A percentile compares a stretch with the other conserved stretches of the same genome.
These are phyloP conservation scores for Halcyon badia DNA, from an alignment of 2,797 vertebrate species.

Conservation along the genomic window DNA sequence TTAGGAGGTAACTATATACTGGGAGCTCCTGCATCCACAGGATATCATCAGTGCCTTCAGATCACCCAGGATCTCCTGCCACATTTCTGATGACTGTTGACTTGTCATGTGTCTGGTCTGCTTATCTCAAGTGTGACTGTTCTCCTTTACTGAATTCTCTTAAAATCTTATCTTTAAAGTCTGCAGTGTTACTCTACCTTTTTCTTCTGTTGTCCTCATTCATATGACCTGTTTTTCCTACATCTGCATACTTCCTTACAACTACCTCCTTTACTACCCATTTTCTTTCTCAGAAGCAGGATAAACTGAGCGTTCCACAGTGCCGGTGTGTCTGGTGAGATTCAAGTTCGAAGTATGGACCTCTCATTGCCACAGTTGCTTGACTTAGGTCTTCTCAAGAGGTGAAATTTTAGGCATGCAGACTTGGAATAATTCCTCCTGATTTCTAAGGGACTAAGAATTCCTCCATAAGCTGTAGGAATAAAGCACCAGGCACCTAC, in stretches of 20 bases:
- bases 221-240: background rate
- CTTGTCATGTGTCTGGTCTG: background rate
- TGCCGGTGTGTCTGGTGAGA: background rate
- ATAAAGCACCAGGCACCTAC: background rate
- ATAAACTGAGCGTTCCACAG: background rate
- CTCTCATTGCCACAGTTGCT: background rate
- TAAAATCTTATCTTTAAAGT: background rate
- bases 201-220: background rate
- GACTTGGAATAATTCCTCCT: background rate
- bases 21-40: background rate
- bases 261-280: background rate
- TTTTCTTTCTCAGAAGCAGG: background rate
- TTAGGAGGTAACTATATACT: background rate
- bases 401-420: background rate
- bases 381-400: background rate
- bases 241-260: background rate
- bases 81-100: background rate
- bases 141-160: background rate
- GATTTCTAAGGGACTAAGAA: background rate
- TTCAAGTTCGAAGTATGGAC: background rate
- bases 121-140: background rate
- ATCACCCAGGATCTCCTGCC: background rate
- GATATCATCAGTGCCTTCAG: background rate
- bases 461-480: background rate
- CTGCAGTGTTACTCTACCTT: background rate